These are phyloP conservation scores for Melinaea menophilus DNA, from an alignment of 2,888 invertebrate genomes.

Conservation along the genomic window DNA sequence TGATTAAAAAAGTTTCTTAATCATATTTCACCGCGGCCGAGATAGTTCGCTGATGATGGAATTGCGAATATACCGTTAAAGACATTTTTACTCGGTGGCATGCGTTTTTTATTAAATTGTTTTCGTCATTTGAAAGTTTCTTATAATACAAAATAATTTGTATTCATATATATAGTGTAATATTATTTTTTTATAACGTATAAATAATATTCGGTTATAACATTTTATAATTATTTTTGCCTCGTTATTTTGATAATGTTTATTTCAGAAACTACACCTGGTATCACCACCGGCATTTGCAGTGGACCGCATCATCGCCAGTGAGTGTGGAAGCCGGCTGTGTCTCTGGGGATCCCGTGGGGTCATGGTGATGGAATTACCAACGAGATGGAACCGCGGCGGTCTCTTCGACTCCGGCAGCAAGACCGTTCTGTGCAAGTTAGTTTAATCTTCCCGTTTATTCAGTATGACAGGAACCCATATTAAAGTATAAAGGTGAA, in stretches of 20 bases:
- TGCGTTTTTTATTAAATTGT: neutral
- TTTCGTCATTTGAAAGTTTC: no score
- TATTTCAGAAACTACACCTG: conserved; percentile 81
- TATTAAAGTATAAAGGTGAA: conserved; percentile 28
- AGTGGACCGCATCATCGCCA: conserved; percentile 82
- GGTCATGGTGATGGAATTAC: conserved; percentile 83
- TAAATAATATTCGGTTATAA: no score
- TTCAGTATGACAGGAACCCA: neutral
- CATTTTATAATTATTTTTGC: no score
- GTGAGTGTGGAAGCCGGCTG: conserved; percentile 81
- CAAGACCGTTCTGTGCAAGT: conserved; percentile 84
- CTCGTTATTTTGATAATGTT: neutral
- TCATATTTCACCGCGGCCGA: conserved; percentile 54
- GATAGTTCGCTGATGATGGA: conserved; percentile 31
- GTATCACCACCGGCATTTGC: conserved; percentile 82
- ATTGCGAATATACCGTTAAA: conserved; percentile 13
- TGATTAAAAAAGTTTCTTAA: conserved; percentile 73
- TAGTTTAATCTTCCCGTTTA: conserved; percentile 47
- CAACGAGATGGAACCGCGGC: conserved; percentile 83
- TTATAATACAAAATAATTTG: no score
- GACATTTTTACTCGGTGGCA: conserved; percentile 2
- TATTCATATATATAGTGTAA: no score
- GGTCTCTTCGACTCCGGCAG: conserved; percentile 83
- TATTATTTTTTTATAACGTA: no score
- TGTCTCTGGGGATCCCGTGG: conserved; percentile 85